Evolutionary conservation across 37 sponge, comb jelly and placozoan species (phyloP).

Genomic region (Petrosia ficiformis): DNA sequence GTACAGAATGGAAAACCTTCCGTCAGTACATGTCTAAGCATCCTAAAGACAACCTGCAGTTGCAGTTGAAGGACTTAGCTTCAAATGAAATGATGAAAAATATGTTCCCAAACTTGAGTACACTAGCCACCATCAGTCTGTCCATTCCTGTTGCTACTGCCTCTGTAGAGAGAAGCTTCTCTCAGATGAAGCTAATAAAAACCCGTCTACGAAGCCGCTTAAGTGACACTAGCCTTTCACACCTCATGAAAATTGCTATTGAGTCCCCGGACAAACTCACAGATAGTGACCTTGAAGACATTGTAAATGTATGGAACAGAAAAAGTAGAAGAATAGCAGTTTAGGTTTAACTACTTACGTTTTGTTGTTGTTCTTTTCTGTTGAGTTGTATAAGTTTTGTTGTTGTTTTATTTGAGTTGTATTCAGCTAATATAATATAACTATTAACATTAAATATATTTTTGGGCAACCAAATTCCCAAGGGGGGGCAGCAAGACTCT

Average conservation of each 20-base stretch:
- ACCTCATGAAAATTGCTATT: constrained; percentile 33
- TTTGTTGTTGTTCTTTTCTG: too few relatives aligned
- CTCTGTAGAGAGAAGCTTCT: constrained; percentile 63
- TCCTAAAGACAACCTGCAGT: not conserved
- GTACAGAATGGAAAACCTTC: constrained; percentile 36
- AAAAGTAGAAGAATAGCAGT: constrained; percentile 27
- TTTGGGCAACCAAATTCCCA: too few relatives aligned
- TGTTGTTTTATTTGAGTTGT: too few relatives aligned
- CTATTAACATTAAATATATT: too few relatives aligned
- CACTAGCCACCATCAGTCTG: constrained; percentile 41
- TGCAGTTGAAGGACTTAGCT: constrained; percentile 19
- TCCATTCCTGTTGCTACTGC: constrained; percentile 53
- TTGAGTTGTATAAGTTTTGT: too few relatives aligned
- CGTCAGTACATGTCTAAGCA: constrained; percentile 5
- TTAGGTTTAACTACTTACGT: not conserved
- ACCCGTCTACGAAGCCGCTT: constrained; percentile 45
- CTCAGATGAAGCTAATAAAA: constrained; percentile 66
- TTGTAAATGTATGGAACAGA: constrained; percentile 36
- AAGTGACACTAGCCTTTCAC: constrained; percentile 29
- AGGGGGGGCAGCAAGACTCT: too few relatives aligned
- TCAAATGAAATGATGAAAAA: constrained; percentile 58
- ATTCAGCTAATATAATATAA: too few relatives aligned
- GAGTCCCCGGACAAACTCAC: constrained; percentile 18
- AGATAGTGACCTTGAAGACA: constrained; percentile 15
- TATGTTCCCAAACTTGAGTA: constrained; percentile 57